These are phyloP conservation scores for Eupithecia dodoneata DNA, from an alignment of 2,888 invertebrate species.

Conservation along the genomic window DNA sequence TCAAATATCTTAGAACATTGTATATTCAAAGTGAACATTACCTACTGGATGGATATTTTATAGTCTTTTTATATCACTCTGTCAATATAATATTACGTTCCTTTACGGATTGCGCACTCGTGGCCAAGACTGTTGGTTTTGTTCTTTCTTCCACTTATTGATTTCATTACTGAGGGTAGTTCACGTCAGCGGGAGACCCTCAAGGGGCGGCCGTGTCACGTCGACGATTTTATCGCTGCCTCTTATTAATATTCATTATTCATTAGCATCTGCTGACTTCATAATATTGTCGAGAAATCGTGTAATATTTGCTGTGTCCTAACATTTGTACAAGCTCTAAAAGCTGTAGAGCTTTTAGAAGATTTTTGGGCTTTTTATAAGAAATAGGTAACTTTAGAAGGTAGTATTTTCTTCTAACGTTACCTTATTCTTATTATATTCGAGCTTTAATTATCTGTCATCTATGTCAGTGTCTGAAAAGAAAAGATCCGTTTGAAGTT, in stretches of 20 bases:
- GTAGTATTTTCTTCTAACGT: background rate
- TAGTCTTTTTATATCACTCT: background rate
- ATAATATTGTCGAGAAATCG: conserved; percentile 26
- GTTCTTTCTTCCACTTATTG: conserved; percentile 29
- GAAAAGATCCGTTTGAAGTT: background rate
- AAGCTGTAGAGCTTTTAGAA: background rate
- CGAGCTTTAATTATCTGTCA: background rate
- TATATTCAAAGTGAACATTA: background rate
- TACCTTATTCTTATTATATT: background rate
- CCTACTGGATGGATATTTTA: background rate
- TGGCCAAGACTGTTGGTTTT: conserved; percentile 12
- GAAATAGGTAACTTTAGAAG: too few species aligned
- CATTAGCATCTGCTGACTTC: conserved; percentile 58
- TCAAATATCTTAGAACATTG: background rate
- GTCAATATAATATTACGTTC: background rate
- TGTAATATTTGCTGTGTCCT: background rate
- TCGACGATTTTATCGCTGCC: conserved; percentile 66
- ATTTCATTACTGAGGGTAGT: conserved; percentile 29
- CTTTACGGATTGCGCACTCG: background rate
- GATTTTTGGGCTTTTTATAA: too few species aligned
- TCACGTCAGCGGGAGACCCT: conserved; percentile 60
- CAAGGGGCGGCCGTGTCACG: conserved; percentile 62
- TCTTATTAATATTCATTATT: conserved; percentile 74
- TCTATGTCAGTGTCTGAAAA: background rate
- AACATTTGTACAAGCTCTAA: background rate